Percentiles rank a stretch among this genome's conserved stretches.
Evolutionary conservation across 2,888 invertebrate genomes (phyloP).

Genomic region (Cyrtodaria siliqua): DNA sequence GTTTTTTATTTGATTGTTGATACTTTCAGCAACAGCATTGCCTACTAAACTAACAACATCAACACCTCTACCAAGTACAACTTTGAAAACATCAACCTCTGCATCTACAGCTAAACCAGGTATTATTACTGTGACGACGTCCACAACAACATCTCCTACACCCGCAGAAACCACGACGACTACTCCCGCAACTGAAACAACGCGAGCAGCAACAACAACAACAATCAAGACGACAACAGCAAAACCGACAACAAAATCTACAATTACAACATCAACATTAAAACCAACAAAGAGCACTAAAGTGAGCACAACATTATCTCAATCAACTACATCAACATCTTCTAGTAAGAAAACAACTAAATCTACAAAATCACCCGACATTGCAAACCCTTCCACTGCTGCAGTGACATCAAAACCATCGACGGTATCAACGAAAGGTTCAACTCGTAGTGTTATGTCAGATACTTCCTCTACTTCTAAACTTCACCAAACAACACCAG

Average conservation of each 20-base stretch:
- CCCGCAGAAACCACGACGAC: too few species aligned
- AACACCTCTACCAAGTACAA: too few species aligned
- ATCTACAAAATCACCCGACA: not conserved
- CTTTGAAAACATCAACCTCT: too few species aligned
- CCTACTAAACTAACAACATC: not conserved
- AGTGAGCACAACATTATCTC: too few species aligned
- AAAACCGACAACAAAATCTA: not conserved
- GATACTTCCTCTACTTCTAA: slow-evolving; percentile 1
- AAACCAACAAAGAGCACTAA: too few species aligned
- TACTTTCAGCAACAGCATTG: not conserved
- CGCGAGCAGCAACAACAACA: slow-evolving; percentile 11
- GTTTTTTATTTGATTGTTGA: too few species aligned
- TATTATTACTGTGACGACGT: too few species aligned
- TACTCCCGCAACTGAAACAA: too few species aligned
- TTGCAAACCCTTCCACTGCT: not conserved
- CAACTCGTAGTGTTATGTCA: too few species aligned
- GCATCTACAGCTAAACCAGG: too few species aligned
- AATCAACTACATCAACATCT: too few species aligned
- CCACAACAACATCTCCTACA: too few species aligned
- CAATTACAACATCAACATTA: not conserved
- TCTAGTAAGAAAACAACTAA: not conserved
- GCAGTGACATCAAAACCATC: slow-evolving; percentile 13
- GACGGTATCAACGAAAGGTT: slow-evolving; percentile 12
- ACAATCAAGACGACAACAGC: not conserved
- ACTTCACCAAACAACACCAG: slow-evolving; percentile 9